Conservation (phyloP, 2,888 invertebrate species). For the Sarcophaga subvicina region DNA sequence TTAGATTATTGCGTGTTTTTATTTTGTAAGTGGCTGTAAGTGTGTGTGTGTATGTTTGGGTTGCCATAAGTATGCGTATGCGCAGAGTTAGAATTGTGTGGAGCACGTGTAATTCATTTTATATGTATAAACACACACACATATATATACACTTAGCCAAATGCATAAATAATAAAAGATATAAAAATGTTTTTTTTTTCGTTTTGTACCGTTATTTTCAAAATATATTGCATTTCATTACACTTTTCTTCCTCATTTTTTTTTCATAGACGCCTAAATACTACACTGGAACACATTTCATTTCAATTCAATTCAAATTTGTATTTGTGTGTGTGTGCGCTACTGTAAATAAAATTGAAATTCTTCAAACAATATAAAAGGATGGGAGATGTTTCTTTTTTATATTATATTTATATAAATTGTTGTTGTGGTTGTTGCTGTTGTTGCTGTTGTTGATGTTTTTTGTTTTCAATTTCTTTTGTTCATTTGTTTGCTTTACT, state of each 20-base stretch:
- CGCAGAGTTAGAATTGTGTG: slow-evolving; percentile 35
- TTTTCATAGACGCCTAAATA: background rate
- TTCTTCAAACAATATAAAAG: background rate
- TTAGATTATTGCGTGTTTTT: slow-evolving; percentile 35
- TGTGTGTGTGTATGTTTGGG: background rate
- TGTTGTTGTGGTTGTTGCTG: background rate
- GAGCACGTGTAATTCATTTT: slow-evolving; percentile 56
- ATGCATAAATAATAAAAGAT: slow-evolving; percentile 5
- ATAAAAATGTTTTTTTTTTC: background rate
- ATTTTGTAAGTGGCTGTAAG: background rate
- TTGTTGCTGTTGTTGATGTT: background rate
- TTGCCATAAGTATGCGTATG: slow-evolving; percentile 45
- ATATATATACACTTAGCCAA: background rate
- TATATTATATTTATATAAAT: background rate
- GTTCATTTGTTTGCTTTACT: slow-evolving; percentile 21
- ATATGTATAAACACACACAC: background rate
- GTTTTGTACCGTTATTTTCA: background rate
- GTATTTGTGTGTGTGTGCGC: background rate
- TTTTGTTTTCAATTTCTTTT: background rate
- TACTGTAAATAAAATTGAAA: slow-evolving; percentile 21
- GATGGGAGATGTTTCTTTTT: background rate
- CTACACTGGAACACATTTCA: slow-evolving; percentile 1
- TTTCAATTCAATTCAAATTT: background rate
- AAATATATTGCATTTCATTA: background rate
- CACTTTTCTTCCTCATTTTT: background rate